phyloP scores from a whole-genome alignment of 2,888 invertebrate species.

The Nephrotoma guestfalica region DNA sequence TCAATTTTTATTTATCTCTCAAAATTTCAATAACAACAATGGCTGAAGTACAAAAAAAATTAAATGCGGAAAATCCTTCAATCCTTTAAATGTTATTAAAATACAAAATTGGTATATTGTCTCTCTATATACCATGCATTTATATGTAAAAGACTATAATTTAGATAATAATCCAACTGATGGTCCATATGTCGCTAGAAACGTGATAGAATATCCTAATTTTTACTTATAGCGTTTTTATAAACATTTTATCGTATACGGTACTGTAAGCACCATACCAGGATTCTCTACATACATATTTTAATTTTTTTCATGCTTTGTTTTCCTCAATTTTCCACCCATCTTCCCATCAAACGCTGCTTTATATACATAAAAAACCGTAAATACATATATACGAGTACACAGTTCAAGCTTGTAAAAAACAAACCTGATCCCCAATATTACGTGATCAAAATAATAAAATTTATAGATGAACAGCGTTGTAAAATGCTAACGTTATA shows the following conservation, averaged over 20 bases:
- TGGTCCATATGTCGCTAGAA: slow-evolving; percentile 2
- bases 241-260: neutral
- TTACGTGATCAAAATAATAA: slow-evolving; percentile 1
- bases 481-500: neutral
- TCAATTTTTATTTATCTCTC: too few relatives aligned
- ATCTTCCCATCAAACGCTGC: neutral
- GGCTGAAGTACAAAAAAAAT: too few relatives aligned
- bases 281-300: neutral
- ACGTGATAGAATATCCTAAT: neutral
- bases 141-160: neutral
- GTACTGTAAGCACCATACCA: neutral
- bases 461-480: neutral
- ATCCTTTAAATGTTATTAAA: too few relatives aligned
- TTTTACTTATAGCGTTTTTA: neutral
- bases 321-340: neutral
- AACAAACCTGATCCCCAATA: slow-evolving; percentile 1
- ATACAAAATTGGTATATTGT: too few relatives aligned
- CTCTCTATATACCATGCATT: too few relatives aligned
- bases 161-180: neutral
- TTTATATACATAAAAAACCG: neutral
- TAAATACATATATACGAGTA: neutral
- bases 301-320: neutral
- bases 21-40: too few relatives aligned
- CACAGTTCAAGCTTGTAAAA: neutral
- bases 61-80: too few relatives aligned